Conservation (phyloP, 2,113 vertebrate species). For the Phasianus colchicus region DNA sequence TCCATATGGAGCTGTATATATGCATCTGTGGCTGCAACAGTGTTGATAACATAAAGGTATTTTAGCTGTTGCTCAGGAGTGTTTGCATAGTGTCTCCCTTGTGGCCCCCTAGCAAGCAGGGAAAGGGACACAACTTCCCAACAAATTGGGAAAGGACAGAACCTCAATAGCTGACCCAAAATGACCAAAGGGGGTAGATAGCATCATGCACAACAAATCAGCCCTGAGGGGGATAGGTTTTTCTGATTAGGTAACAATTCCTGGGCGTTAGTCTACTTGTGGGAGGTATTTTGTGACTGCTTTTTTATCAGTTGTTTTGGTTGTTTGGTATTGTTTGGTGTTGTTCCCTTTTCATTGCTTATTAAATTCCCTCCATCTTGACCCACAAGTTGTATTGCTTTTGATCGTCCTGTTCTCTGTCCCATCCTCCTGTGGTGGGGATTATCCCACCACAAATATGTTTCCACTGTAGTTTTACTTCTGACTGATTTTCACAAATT, state of each 20-base stretch:
- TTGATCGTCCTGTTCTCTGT: background rate
- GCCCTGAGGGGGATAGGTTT: background rate
- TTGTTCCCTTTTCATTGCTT: background rate
- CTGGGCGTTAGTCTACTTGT: background rate
- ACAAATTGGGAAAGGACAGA: background rate
- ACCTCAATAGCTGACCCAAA: background rate
- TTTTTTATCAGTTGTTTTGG: background rate
- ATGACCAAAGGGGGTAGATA: background rate
- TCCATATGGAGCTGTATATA: background rate
- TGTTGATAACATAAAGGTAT: background rate
- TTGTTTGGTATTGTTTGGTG: too few species aligned
- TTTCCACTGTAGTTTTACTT: background rate
- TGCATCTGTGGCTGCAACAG: background rate
- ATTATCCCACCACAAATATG: background rate
- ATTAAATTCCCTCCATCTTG: background rate
- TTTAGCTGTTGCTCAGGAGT: background rate
- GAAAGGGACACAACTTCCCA: too few species aligned
- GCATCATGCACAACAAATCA: background rate
- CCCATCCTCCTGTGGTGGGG: rapidly evolving
- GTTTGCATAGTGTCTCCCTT: background rate
- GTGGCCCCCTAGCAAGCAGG: rapidly evolving
- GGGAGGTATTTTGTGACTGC: background rate
- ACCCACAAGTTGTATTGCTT: background rate
- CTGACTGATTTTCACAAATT: background rate
- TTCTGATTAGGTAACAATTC: background rate